Evolutionary conservation across 2,888 invertebrate species (phyloP).

Genomic region (Chrysomela aeneicollis): DNA sequence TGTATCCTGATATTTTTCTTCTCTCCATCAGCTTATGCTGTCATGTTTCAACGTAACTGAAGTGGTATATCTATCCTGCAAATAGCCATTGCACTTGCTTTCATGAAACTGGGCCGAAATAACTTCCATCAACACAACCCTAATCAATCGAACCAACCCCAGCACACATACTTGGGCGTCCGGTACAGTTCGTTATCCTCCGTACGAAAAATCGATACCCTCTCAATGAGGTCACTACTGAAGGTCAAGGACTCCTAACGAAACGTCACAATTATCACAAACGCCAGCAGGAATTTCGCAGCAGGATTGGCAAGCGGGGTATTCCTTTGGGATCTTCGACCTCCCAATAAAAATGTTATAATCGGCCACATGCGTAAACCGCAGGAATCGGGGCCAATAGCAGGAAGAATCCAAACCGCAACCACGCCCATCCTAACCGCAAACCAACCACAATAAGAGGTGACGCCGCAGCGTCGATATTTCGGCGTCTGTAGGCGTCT

Average conservation of each 20-base stretch:
- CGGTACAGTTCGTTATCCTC: slow-evolving; percentile 14
- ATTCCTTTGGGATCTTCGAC: slow-evolving; percentile 21
- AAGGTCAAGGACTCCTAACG: slow-evolving; percentile 11
- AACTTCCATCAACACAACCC: too few relatives aligned
- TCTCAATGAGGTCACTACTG: slow-evolving; percentile 34
- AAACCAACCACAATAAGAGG: slow-evolving; percentile 64
- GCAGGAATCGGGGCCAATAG: slow-evolving; percentile 67
- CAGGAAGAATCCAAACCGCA: slow-evolving; percentile 67
- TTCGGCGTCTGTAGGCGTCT: slow-evolving; percentile 54
- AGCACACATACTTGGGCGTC: slow-evolving; percentile 10
- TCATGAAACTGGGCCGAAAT: too few relatives aligned
- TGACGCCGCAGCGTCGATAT: slow-evolving; percentile 59
- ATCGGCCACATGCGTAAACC: slow-evolving; percentile 66
- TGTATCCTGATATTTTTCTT: too few relatives aligned
- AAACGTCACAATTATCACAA: not conserved
- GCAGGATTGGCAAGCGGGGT: slow-evolving; percentile 5
- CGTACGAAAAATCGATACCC: slow-evolving; percentile 36
- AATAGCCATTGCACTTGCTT: too few relatives aligned
- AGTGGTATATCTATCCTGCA: too few relatives aligned
- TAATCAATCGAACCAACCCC: too few relatives aligned
- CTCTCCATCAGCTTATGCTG: too few relatives aligned
- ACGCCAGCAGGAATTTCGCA: not conserved
- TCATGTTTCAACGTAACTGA: too few relatives aligned
- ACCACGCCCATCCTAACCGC: slow-evolving; percentile 57
- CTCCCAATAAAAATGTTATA: slow-evolving; percentile 62